Conservation (phyloP, 2,113 vertebrate genomes). For the Centrocercus urophasianus region DNA sequence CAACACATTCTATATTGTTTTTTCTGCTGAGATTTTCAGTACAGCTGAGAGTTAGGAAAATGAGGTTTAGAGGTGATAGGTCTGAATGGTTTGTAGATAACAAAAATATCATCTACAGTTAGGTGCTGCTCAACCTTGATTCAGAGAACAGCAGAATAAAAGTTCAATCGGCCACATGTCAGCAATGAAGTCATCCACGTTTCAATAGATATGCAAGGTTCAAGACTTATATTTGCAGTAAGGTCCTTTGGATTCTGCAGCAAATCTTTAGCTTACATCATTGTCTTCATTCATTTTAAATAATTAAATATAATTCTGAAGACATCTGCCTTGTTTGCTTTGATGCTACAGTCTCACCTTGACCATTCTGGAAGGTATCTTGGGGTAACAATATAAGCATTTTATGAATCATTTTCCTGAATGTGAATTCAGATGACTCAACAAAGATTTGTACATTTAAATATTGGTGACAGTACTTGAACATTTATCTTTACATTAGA, state of each 20-base stretch:
- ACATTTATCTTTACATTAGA: slow-evolving; percentile 10
- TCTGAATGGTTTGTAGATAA: not conserved
- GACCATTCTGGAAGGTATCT: not conserved
- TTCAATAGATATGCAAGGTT: not conserved
- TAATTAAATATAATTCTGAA: slow-evolving; percentile 58
- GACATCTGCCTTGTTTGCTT: slow-evolving; percentile 31
- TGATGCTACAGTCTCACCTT: slow-evolving; percentile 25
- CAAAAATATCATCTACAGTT: not conserved
- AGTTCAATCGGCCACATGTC: not conserved
- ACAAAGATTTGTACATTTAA: slow-evolving; percentile 8
- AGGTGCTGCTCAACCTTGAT: not conserved
- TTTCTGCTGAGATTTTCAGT: not conserved
- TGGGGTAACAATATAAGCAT: slow-evolving; percentile 9
- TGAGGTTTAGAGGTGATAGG: not conserved
- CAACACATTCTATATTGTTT: not conserved
- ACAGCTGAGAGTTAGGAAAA: not conserved
- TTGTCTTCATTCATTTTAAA: not conserved
- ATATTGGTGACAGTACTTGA: not conserved
- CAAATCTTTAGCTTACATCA: not conserved
- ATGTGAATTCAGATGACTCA: slow-evolving; percentile 26
- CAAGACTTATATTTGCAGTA: not conserved
- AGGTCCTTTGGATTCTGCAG: slow-evolving; percentile 8
- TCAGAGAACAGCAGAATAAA: not conserved
- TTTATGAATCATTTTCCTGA: slow-evolving; percentile 7
- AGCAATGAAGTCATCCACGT: not conserved